Evolutionary conservation across 1,140 invertebrate species (phyloP).

Genomic region (Panagrolaimus sp.): DNA sequence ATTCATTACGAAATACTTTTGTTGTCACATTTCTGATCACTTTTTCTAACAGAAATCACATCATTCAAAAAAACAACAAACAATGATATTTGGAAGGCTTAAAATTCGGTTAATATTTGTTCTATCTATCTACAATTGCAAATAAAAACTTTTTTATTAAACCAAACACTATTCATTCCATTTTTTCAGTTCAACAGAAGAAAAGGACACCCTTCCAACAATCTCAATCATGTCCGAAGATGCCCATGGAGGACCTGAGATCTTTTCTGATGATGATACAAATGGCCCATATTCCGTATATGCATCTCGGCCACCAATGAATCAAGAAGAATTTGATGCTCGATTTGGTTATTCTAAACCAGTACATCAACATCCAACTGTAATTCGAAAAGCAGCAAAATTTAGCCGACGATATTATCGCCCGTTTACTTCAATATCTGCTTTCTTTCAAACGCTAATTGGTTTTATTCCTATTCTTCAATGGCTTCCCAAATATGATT

Average conservation of each 20-base stretch:
- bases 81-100: too few relatives aligned
- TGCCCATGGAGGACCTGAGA: neutral
- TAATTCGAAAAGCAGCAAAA: conserved; percentile 11
- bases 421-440: neutral
- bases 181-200: neutral
- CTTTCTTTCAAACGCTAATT: conserved; percentile 26
- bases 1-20: too few relatives aligned
- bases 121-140: neutral
- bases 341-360: neutral
- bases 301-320: neutral
- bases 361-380: neutral
- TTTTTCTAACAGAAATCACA: too few relatives aligned
- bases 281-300: neutral
- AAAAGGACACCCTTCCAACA: neutral
- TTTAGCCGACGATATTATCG: conserved; percentile 20
- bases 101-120: too few relatives aligned
- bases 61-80: too few relatives aligned
- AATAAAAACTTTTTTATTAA: neutral
- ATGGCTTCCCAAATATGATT: conserved; percentile 31
- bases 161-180: conserved; percentile 7
- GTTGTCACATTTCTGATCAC: too few relatives aligned
- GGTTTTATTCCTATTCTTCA: conserved; percentile 34
- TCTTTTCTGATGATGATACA: neutral
- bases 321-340: conserved; percentile 12
- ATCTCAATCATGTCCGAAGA: conserved; percentile 4